A percentile compares a stretch with the other conserved stretches of the same genome.
Conservation (phyloP, 1,140 invertebrate genomes). For the Drosophila sp. region DNA sequence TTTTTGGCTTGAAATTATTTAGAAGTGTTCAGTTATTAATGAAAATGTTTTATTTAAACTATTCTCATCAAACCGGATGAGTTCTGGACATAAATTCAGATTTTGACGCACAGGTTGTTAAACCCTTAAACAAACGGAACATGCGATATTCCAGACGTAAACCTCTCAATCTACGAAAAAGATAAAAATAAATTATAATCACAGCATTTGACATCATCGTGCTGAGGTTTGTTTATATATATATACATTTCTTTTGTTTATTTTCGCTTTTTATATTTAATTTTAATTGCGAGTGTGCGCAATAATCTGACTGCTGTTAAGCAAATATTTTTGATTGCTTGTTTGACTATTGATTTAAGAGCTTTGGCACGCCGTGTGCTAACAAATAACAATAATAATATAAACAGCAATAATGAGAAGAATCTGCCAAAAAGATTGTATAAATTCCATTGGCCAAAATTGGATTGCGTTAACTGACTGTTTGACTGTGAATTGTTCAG, state of each 20-base stretch:
- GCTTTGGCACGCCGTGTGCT: conserved; percentile 34
- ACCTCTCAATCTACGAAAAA: conserved; percentile 5
- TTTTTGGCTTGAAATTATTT: neutral
- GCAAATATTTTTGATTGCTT: conserved; percentile 51
- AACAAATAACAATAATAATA: conserved; percentile 28
- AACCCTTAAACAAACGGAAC: conserved; percentile 45
- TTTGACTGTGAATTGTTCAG: conserved; percentile 36
- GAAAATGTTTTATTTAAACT: conserved; percentile 10
- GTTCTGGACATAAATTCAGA: conserved; percentile 7
- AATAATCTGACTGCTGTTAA: conserved; percentile 34
- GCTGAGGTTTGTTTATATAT: conserved; percentile 42
- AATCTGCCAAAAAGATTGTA: conserved; percentile 18
- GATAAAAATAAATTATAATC: conserved; percentile 39
- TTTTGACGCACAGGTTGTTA: conserved; percentile 45
- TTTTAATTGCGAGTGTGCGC: conserved; percentile 56
- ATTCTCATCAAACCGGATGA: conserved; percentile 48
- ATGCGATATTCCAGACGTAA: conserved; percentile 18
- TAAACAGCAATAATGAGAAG: conserved; percentile 16
- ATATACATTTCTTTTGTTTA: no score
- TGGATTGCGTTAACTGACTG: conserved; percentile 14
- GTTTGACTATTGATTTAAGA: conserved; percentile 52
- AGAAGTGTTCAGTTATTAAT: neutral
- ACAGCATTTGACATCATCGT: conserved; percentile 63
- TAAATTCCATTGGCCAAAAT: conserved; percentile 15
- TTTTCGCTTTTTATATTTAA: conserved; percentile 24